Base-by-base conservation (phyloP, 2,797 vertebrate genomes). In the Thripadectes ignobilis region DNA sequence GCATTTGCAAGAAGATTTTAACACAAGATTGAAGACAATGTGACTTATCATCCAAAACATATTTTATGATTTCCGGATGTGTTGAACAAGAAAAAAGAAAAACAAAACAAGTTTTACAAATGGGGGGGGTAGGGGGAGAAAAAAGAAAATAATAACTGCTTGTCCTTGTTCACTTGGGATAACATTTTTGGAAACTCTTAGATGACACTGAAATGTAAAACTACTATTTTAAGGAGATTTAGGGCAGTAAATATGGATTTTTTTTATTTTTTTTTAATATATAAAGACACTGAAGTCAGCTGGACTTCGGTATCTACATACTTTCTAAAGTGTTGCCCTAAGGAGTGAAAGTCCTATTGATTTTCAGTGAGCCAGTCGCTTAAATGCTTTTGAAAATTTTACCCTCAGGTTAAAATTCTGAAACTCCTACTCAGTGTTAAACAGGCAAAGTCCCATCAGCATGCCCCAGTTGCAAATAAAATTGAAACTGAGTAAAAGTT, bases 341-440 rank as follows among this genome's bases (percentile, higher is more conserved):
- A 95, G 91, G 87, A 95, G 48, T 89, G 89, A 88, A 94, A 93
- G 89, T 95, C 55, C 67, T 86, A 92, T 84, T 94, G 95, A 93
- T 95, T 96, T 95, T 84, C 82, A 82, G 76, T 61, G 79, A 95
- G 80, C 59, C 71, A 90, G 92, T 94, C 27, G 10, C 89, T 94
- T 84, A 90, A 92, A 95, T 86, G 82, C 92, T 96, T 96, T 92
- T 95, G 92, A 96, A 96, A 97, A 92, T 95, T 93, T 96, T 96
- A 73, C 96, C 95, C 95, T 92, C 57, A 9, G 93, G 96, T 78
- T 93, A 95, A 93, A 96, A 96, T 96, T 94, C 96, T 96, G 94
- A 93, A 96, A 93, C 95, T 96, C 95, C 93, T 92, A 95, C 95
- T 96, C 94, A 93, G 0, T 55, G 85, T 86, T 83, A 90, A 92